These are phyloP conservation scores for Macroramphosus scolopax DNA, from an alignment of 2,797 vertebrate genomes.

Conservation along the genomic window DNA sequence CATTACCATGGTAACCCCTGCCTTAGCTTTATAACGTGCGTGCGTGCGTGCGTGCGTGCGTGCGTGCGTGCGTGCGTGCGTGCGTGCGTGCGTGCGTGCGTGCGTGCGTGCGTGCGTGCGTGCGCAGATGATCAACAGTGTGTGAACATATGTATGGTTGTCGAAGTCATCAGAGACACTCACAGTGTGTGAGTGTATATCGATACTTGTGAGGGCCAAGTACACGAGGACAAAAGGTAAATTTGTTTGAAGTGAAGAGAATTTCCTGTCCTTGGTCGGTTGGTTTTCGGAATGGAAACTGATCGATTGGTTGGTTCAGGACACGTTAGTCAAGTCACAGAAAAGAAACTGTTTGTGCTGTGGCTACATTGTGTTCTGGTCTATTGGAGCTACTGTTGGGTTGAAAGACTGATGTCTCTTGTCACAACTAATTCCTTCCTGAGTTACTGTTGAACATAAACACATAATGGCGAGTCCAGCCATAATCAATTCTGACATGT, in stretches of 20 bases:
- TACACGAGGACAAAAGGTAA: neutral
- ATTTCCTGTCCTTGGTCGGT: too few species aligned
- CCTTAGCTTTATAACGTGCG: constrained; percentile 42
- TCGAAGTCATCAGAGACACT: constrained; percentile 32
- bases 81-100: constrained; percentile 4
- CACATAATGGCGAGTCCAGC: neutral
- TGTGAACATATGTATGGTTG: constrained; percentile 44
- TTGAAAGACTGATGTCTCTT: neutral
- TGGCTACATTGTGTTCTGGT: constrained; percentile 1
- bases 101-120: constrained; percentile 6
- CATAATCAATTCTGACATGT: too few species aligned
- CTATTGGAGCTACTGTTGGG: constrained; percentile 1
- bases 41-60: constrained; percentile 6
- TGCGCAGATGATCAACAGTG: constrained; percentile 32
- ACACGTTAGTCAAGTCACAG: neutral
- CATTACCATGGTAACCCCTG: constrained; percentile 74
- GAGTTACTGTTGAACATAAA: neutral
- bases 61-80: constrained; percentile 9
- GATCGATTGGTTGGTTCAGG: neutral
- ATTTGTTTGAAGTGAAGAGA: too few species aligned
- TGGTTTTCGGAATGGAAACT: too few species aligned
- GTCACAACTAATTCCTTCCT: neutral
- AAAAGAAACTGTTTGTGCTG: neutral
- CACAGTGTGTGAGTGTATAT: constrained; percentile 5
- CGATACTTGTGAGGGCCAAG: constrained; percentile 13